These are phyloP conservation scores for Pseudanteris insignis DNA, from an alignment of 2,888 invertebrate genomes.

Conservation along the genomic window DNA sequence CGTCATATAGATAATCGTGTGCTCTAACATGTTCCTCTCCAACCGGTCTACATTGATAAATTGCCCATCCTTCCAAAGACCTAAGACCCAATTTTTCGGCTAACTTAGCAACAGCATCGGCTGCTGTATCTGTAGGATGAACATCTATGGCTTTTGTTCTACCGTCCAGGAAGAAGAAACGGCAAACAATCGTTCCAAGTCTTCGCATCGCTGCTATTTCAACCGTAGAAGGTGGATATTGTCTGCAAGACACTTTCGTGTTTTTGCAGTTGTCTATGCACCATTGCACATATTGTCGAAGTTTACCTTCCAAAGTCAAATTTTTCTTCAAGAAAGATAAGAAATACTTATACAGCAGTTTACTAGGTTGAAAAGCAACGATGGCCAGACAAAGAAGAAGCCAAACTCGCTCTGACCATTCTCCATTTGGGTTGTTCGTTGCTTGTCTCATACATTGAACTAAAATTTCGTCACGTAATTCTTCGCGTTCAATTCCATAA, in stretches of 20 bases:
- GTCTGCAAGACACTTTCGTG: constrained; percentile 81
- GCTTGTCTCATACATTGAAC: constrained; percentile 89
- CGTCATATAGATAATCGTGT: constrained; percentile 91
- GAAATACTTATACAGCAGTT: constrained; percentile 82
- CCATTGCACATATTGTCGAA: constrained; percentile 90
- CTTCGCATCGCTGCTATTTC: constrained; percentile 94
- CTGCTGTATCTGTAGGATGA: constrained; percentile 92
- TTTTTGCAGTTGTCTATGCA: constrained; percentile 92
- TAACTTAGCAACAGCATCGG: constrained; percentile 87
- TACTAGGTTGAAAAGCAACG: constrained; percentile 91
- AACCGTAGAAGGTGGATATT: constrained; percentile 88
- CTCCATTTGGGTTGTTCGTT: constrained; percentile 86
- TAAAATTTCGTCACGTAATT: constrained; percentile 90
- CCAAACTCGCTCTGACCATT: constrained; percentile 88
- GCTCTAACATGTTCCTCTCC: constrained; percentile 90
- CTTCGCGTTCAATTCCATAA: constrained; percentile 89
- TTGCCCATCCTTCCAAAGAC: constrained; percentile 92
- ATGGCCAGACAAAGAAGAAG: constrained; percentile 87
- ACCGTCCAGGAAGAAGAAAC: constrained; percentile 94
- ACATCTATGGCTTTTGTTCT: constrained; percentile 95
- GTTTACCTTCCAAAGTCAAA: constrained; percentile 74
- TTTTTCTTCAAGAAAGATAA: constrained; percentile 80
- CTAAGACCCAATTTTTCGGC: constrained; percentile 88
- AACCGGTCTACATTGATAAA: constrained; percentile 88
- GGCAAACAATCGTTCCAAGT: constrained; percentile 89